Conservation (phyloP, 2,797 vertebrate species). For the Knipowitschia caucasica region DNA sequence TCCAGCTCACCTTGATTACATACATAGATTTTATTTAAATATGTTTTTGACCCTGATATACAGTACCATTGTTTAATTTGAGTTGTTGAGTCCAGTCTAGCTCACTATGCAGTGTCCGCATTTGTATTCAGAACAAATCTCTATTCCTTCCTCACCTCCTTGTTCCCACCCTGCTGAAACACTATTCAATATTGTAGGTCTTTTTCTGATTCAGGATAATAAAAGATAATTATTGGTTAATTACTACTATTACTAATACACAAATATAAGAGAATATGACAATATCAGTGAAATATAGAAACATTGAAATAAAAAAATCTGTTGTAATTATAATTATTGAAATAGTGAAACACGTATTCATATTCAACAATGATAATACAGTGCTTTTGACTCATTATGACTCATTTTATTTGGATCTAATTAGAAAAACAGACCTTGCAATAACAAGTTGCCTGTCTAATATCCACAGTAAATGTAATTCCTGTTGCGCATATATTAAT, state of each 20-base stretch:
- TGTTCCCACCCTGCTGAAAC: slow-evolving; percentile 20
- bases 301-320: background rate
- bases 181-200: background rate
- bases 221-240: background rate
- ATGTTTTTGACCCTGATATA: no score
- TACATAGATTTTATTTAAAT: no score
- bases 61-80: no score
- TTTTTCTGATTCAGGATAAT: slow-evolving; percentile 18
- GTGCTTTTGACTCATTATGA: no score
- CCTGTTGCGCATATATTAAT: slow-evolving; percentile 25
- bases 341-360: no score
- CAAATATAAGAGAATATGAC: no score
- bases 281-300: no score
- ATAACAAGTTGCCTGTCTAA: background rate
- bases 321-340: no score
- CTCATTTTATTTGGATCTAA: background rate
- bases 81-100: slow-evolving; percentile 13
- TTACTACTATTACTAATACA: no score
- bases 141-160: slow-evolving; percentile 5
- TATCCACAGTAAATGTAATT: background rate
- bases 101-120: background rate
- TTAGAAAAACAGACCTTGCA: background rate
- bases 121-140: slow-evolving; percentile 18
- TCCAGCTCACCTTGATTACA: no score
- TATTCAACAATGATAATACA: no score